Evolutionary conservation across 2,113 vertebrate genomes (phyloP).

Genomic region (Aldabrachelys gigantea): DNA sequence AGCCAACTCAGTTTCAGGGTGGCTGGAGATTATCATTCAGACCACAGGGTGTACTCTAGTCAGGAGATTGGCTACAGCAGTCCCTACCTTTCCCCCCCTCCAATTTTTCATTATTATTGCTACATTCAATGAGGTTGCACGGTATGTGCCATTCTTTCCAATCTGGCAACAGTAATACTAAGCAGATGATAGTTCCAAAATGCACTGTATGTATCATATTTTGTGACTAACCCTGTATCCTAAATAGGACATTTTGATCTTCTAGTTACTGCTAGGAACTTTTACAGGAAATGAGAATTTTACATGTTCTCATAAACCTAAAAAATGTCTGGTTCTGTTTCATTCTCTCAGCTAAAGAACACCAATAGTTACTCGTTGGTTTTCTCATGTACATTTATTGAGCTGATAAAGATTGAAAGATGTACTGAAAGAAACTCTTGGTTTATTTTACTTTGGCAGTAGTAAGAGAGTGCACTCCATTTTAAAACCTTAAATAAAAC

Average conservation of each 20-base stretch:
- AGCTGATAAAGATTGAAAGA: constrained; percentile 57
- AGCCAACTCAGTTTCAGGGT: not conserved
- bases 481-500: constrained; percentile 32
- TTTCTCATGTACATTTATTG: constrained; percentile 59
- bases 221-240: constrained; percentile 55
- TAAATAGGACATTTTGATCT: constrained; percentile 71
- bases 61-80: constrained; percentile 5
- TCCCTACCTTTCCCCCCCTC: not conserved
- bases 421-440: constrained; percentile 38
- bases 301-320: constrained; percentile 65
- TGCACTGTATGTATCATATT: constrained; percentile 45
- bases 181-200: constrained; percentile 50
- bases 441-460: constrained; percentile 56
- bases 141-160: constrained; percentile 9
- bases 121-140: constrained; percentile 42
- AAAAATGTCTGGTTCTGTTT: constrained; percentile 68
- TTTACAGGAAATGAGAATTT: constrained; percentile 72
- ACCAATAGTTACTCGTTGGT: constrained; percentile 58
- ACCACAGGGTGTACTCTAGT: not conserved
- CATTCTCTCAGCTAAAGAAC: constrained; percentile 33
- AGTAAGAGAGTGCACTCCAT: constrained; percentile 29
- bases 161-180: constrained; percentile 62
- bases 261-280: constrained; percentile 43
- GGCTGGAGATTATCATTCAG: constrained; percentile 12
- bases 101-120: constrained; percentile 9